Conservation (phyloP, 2,888 invertebrate species). For the Eucriotettix oculatus region DNA sequence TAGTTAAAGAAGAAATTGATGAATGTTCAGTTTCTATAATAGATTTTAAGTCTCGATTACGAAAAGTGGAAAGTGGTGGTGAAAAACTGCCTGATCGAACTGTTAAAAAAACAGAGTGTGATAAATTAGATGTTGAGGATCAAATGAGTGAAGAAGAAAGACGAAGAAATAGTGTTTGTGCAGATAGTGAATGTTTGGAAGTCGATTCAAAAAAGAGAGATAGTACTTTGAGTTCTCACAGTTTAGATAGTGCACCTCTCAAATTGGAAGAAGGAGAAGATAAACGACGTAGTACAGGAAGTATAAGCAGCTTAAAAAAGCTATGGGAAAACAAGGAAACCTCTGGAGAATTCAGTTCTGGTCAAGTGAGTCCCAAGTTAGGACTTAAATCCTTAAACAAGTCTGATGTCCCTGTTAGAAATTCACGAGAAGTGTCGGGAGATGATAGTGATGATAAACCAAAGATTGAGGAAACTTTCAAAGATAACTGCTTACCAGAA, state of each 20-base stretch:
- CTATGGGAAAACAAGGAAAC: constrained; percentile 75
- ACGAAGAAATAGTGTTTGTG: constrained; percentile 18
- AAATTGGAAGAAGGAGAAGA: constrained; percentile 51
- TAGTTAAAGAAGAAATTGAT: constrained; percentile 7
- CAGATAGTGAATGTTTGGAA: constrained; percentile 17
- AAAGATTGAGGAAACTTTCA: constrained; percentile 21
- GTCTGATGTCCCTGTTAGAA: constrained; percentile 13
- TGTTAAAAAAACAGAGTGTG: constrained; percentile 6
- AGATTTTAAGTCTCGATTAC: constrained; percentile 66
- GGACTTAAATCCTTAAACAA: constrained; percentile 10
- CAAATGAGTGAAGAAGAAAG: constrained; percentile 20
- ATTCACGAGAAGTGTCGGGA: constrained; percentile 10
- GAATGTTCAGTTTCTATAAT: constrained; percentile 40
- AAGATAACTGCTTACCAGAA: constrained; percentile 3
- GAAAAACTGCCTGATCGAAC: constrained; percentile 18
- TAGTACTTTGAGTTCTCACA: constrained; percentile 23
- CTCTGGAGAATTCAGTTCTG: constrained; percentile 21
- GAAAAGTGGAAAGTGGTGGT: constrained; percentile 52
- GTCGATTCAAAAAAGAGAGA: constrained; percentile 27
- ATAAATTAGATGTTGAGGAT: constrained; percentile 20
- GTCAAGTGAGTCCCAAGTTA: constrained; percentile 9
- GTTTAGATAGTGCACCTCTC: constrained; percentile 21
- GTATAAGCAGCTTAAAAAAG: constrained; percentile 81
- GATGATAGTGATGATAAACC: constrained; percentile 16
- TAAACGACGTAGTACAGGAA: constrained; percentile 79